Base-by-base conservation (phyloP, 1,140 invertebrate genomes). In the Drosophila kohkoa region DNA sequence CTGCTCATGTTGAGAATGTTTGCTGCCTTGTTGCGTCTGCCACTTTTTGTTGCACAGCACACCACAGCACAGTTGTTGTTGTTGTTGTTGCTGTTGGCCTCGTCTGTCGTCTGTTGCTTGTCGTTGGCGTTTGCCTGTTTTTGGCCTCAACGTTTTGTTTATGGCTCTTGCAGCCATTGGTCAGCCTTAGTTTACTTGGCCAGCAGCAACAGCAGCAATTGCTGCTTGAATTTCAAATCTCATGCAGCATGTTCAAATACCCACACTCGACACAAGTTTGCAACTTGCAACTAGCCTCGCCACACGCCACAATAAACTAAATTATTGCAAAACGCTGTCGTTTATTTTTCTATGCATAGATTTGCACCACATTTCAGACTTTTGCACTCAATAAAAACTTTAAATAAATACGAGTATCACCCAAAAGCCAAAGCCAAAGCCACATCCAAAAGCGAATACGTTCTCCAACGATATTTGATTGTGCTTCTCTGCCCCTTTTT, bases 1-100 rank as follows among this genome's bases (percentile, higher is more conserved):
- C 82, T 90, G 87, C 87, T 90, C 85, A 88, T 88, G 85, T 88
- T 75, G 85, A 89, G 85, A 89, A 88, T 89, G 85, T 78, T 81
- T 80, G 70, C 77, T 89, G 81, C 75, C 82, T 82, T 72, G 77
- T 82, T 82, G 76, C 79, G 80, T 79, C 83, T 81, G 85, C 79
- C 79, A 88, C 77, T 75, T 87, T 80, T 82, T 76, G 74, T 75
- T 65, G 72, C 46, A 25, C 20, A 25, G 20, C 16, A 20, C 1
- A 16, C 1, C 20, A 20, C 3, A 25, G 20, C 65, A 77, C 65
- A 71, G 67, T 68, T 80, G 67, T 62, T 68, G 73, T 43, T 74
- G 71, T 49, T 75, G 69, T 8, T 77, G 69, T 45, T 66, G 74
- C 64, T 76, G 66, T 60, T 79, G 43, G 11, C 38, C 11, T 5